A percentile compares a stretch with the other conserved stretches of the same genome.
These are phyloP conservation scores for Pogonomyrmex barbatus DNA, from an alignment of 1,140 invertebrate species.

Conservation along the genomic window DNA sequence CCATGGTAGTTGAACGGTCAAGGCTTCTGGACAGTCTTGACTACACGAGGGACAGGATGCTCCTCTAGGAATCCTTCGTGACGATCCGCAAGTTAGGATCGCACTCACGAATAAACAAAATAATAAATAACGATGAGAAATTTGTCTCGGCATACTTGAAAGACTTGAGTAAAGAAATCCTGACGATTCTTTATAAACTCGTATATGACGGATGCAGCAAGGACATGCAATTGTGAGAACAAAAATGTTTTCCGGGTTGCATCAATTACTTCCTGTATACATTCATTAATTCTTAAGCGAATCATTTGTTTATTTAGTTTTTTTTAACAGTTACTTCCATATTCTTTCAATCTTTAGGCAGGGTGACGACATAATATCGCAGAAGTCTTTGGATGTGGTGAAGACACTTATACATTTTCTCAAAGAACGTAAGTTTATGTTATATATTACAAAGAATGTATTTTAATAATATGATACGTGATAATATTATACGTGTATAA, in stretches of 20 bases:
- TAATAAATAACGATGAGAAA: background rate
- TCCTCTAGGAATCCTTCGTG: slow-evolving; percentile 39
- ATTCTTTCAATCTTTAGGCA: slow-evolving; percentile 53
- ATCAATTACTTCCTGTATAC: slow-evolving; percentile 21
- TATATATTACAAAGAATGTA: background rate
- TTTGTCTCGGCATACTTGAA: slow-evolving; percentile 59
- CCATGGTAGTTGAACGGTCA: slow-evolving; percentile 55
- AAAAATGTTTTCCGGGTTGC: slow-evolving; percentile 17
- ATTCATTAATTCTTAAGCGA: slow-evolving; percentile 43
- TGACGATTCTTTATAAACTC: slow-evolving; percentile 62
- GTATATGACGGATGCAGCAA: slow-evolving; percentile 14
- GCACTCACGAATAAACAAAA: slow-evolving; percentile 27
- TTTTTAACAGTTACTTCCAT: slow-evolving; percentile 35
- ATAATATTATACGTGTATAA: background rate
- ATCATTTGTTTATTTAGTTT: slow-evolving; percentile 28
- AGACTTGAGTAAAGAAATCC: background rate
- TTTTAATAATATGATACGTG: background rate
- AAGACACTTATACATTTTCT: slow-evolving; percentile 76
- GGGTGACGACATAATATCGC: slow-evolving; percentile 79
- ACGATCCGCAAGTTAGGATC: slow-evolving; percentile 54
- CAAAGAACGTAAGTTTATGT: slow-evolving; percentile 75
- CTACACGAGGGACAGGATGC: slow-evolving; percentile 68
- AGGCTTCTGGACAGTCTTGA: slow-evolving; percentile 55
- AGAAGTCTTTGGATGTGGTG: slow-evolving; percentile 76
- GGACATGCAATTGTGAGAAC: background rate